These are phyloP conservation scores for Chelonoidis abingdonii DNA, from an alignment of 2,113 vertebrate species.

Conservation along the genomic window DNA sequence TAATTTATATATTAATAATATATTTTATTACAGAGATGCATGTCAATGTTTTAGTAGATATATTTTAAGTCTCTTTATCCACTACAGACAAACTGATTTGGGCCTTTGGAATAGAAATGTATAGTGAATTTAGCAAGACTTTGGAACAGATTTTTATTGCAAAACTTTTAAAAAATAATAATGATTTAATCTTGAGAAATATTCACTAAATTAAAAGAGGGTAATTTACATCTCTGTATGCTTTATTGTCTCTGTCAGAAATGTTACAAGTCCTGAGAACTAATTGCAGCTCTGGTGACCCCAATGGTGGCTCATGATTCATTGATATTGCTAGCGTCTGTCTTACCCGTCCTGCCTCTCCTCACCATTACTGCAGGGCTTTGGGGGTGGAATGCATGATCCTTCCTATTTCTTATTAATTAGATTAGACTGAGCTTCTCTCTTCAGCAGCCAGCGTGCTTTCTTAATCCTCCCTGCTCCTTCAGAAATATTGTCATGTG, in stretches of 20 bases:
- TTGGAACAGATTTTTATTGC: background rate
- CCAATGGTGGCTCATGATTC: background rate
- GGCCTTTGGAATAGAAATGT: background rate
- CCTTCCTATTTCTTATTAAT: background rate
- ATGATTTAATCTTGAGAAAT: background rate
- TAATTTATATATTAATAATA: constrained; percentile 36
- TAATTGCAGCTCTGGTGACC: background rate
- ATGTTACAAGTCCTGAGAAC: background rate
- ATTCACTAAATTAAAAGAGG: background rate
- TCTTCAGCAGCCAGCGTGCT: background rate
- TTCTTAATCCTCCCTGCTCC: background rate
- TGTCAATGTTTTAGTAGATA: background rate
- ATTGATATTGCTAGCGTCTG: background rate
- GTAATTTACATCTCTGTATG: background rate
- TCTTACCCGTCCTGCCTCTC: background rate
- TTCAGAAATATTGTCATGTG: background rate
- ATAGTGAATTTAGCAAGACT: background rate
- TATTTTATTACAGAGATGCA: background rate
- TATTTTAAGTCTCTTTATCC: background rate
- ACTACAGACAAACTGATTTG: background rate
- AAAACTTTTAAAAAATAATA: background rate
- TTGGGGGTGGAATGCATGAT: background rate
- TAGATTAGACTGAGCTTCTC: background rate
- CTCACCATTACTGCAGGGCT: background rate
- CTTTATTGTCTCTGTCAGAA: background rate